Evolutionary conservation across 1,140 invertebrate genomes (phyloP).

Genomic region (Drosophila melanica): DNA sequence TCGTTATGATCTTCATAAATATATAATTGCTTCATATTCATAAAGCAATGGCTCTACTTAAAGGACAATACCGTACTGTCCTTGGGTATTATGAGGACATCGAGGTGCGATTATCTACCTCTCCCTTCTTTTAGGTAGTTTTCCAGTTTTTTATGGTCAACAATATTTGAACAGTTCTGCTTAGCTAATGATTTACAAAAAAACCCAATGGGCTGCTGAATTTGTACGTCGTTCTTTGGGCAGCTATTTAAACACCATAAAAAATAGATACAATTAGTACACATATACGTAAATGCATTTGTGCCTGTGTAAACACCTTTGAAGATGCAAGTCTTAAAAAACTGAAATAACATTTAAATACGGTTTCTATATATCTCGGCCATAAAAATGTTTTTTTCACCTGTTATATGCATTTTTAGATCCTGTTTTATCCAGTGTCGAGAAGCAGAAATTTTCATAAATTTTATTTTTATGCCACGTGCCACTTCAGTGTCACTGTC

Average conservation of each 20-base stretch:
- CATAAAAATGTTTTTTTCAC: constrained; percentile 75
- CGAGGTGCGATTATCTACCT: background rate
- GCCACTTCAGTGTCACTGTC: constrained; percentile 38
- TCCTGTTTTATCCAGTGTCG: constrained; percentile 35
- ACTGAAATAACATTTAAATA: background rate
- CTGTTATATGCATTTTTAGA: constrained; percentile 77
- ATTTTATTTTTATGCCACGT: constrained; percentile 33
- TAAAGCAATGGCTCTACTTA: constrained; percentile 38
- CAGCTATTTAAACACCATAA: constrained; percentile 74
- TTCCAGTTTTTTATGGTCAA: constrained; percentile 35
- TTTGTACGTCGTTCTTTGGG: constrained; percentile 52
- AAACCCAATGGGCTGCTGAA: constrained; percentile 1
- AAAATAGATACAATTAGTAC: constrained; percentile 35
- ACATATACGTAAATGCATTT: constrained; percentile 2
- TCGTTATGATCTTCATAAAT: constrained; percentile 77
- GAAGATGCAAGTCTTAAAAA: constrained; percentile 1
- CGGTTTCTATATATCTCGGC: constrained; percentile 21
- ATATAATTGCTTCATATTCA: constrained; percentile 77
- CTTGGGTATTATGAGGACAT: constrained; percentile 43
- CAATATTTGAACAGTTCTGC: constrained; percentile 48
- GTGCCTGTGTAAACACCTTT: constrained; percentile 7
- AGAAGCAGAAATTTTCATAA: constrained; percentile 57
- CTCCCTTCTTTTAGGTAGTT: constrained; percentile 8
- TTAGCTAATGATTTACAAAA: constrained; percentile 56
- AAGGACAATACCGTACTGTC: constrained; percentile 57